Conservation (phyloP, 2,797 vertebrate species). For the Syngnathus rostellatus region DNA sequence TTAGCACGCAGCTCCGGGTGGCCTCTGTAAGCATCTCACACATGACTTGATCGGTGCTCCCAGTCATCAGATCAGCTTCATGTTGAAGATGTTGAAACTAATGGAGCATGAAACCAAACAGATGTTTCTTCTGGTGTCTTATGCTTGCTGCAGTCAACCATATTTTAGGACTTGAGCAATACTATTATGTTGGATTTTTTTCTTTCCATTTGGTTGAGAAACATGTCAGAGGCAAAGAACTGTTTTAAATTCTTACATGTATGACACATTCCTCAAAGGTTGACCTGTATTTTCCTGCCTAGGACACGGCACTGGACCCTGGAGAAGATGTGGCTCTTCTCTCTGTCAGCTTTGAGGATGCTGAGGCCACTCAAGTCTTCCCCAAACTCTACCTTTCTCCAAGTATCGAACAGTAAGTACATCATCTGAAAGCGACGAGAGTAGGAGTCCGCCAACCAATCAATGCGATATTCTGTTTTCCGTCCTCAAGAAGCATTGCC, state of each 20-base stretch:
- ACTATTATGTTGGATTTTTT: neutral
- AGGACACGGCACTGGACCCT: conserved; percentile 95
- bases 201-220: neutral
- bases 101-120: conserved; percentile 59
- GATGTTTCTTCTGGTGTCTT: conserved; percentile 63
- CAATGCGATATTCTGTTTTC: too few species aligned
- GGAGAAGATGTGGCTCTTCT: conserved; percentile 95
- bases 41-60: conserved; percentile 55
- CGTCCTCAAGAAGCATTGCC: too few species aligned
- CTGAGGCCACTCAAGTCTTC: conserved; percentile 93
- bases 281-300: conserved; percentile 6
- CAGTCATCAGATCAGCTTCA: conserved; percentile 54
- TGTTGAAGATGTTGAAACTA: conserved; percentile 53
- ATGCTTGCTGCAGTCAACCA: conserved; percentile 15
- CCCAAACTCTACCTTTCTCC: conserved; percentile 94
- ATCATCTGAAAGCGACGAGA: conserved; percentile 6
- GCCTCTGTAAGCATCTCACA: conserved; percentile 57
- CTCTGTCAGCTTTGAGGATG: conserved; percentile 93
- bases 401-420: conserved; percentile 93
- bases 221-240: neutral
- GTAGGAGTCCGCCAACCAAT: too few species aligned
- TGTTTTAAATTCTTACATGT: neutral
- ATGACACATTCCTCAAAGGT: neutral
- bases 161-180: conserved; percentile 29
- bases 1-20: conserved; percentile 54